Base-by-base conservation (phyloP, 1,140 invertebrate species). In the Matsumurasca onukii region DNA sequence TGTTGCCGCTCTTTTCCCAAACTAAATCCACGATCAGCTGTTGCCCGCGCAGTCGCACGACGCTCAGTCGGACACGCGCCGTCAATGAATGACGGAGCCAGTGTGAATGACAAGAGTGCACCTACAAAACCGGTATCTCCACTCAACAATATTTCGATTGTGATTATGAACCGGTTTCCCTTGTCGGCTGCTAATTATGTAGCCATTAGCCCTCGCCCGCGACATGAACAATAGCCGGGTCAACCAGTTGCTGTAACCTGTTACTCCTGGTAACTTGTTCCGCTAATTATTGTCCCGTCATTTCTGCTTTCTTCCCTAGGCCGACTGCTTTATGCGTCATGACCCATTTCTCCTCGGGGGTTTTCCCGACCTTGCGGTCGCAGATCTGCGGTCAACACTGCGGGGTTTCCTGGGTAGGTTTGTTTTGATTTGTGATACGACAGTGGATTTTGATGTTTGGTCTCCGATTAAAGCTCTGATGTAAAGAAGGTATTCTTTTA, bases 131-230 rank as follows among this genome's bases (percentile, higher is more conserved):
- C 62, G 62, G 62, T 65, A 65, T 48, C 31, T 45, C 31, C 62
- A 65, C 62, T 65, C 62, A 65, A 65, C 62, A 65, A 65, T 65
- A 65, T 65, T 65, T 65, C 62, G 62, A 65, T 65, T 65, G 62
- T 63, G 29, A 20, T 55, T 34, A 31, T 48, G 31, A 65, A 48
- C 62, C 62, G 62, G 62, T 45, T 24, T 27, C 55, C 24, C 5
- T 24, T 25, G 3, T 15, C 49, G 34, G 17, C 34, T 17, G 20
- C 49, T 63, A 65, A 65, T 65, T 65, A 31, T 65, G 39, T 45
- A 27, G 62, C 48, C 48, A 65, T 65, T 65, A 65, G 48, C n/a
- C 5, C 5, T 39, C 34, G 34, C 34, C 34, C 5, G 34, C 17
- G 5, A 39, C 5, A 5, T 39, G 5, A 39, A 5, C 34, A 9